Evolutionary conservation across 2,113 vertebrate species (phyloP).

Genomic region (Panthera uncia): DNA sequence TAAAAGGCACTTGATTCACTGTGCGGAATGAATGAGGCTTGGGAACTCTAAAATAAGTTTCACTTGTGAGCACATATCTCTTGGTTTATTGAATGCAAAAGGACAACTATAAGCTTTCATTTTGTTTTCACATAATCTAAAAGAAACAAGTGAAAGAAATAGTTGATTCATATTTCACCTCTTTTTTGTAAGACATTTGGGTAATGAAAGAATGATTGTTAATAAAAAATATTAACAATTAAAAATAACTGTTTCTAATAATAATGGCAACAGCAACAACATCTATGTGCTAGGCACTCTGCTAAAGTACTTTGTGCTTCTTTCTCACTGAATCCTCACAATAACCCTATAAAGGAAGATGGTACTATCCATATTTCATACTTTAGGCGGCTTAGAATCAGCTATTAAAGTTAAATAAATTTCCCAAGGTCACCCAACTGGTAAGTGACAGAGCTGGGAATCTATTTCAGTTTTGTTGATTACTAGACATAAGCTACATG

Average conservation of each 20-base stretch:
- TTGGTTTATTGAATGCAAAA: constrained; percentile 17
- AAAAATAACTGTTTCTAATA: not conserved
- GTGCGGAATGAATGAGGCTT: not conserved
- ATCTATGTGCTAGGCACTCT: not conserved
- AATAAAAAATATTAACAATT: constrained; percentile 14
- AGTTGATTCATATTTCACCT: constrained; percentile 24
- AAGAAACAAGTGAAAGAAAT: not conserved
- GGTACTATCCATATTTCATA: not conserved
- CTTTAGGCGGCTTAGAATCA: not conserved
- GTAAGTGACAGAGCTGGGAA: not conserved
- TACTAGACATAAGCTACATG: not conserved
- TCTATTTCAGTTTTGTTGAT: constrained; percentile 15
- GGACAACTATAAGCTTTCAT: not conserved
- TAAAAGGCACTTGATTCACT: constrained; percentile 16
- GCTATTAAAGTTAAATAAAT: not conserved
- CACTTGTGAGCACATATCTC: not conserved
- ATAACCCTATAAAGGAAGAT: not conserved
- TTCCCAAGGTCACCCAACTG: not conserved
- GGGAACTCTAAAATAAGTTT: constrained; percentile 4
- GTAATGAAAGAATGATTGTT: not conserved
- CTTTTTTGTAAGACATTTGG: not conserved
- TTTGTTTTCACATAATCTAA: constrained; percentile 6
- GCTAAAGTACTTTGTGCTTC: not conserved
- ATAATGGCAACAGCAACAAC: not conserved
- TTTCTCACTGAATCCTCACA: not conserved